Evolutionary conservation across 2,113 vertebrate species (phyloP).

Genomic region (Rhabdomys dilectus): DNA sequence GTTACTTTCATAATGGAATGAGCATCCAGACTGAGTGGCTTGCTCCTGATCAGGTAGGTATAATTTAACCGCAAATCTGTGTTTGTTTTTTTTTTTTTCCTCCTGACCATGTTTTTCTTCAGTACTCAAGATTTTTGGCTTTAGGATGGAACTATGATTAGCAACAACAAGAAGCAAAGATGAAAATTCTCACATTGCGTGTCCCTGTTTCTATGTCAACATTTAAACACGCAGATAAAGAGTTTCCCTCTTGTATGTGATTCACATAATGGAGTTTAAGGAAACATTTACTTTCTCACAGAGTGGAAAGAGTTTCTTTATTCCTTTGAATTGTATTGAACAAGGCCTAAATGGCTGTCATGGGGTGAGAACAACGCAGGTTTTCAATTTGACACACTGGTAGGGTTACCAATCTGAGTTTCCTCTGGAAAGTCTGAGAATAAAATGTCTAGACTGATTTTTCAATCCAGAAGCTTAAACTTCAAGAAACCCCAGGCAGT

Average conservation of each 20-base stretch:
- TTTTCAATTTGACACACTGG: constrained; percentile 57
- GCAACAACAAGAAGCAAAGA: background rate
- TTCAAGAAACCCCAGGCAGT: constrained; percentile 60
- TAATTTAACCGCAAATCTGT: constrained; percentile 14
- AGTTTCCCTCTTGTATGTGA: background rate
- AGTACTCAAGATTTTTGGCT: constrained; percentile 13
- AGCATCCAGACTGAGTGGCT: background rate
- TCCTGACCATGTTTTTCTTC: background rate
- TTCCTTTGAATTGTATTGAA: constrained; percentile 51
- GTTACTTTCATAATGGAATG: background rate
- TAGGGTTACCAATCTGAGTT: constrained; percentile 55
- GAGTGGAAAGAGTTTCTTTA: constrained; percentile 37
- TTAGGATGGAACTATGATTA: constrained; percentile 31
- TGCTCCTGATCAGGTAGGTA: background rate
- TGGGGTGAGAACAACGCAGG: constrained; percentile 52
- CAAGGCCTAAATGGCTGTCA: constrained; percentile 47
- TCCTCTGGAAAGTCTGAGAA: constrained; percentile 77
- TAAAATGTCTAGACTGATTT: constrained; percentile 78
- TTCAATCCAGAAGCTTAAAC: constrained; percentile 69
- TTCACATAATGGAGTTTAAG: constrained; percentile 11
- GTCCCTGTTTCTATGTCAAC: constrained; percentile 11
- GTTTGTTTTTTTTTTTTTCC: background rate
- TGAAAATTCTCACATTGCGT: background rate
- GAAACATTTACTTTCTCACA: constrained; percentile 60
- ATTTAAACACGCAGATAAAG: constrained; percentile 44